Base-by-base conservation (phyloP, 2,113 vertebrate species). In the Odontophorus gujanensis region DNA sequence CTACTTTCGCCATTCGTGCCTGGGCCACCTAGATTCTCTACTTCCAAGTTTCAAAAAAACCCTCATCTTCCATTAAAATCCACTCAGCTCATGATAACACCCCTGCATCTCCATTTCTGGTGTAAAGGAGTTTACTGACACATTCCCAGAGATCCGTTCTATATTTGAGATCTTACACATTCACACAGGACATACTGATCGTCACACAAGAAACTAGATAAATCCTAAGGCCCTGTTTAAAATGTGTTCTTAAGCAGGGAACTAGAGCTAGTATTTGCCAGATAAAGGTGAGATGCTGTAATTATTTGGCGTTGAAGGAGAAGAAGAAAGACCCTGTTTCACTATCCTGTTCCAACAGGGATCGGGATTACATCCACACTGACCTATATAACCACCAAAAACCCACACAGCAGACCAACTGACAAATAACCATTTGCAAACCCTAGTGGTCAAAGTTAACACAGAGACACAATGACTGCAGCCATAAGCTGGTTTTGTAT, bases 401-500 rank as follows among this genome's bases (percentile, higher is more conserved):
- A 4, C 20, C 40, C n/a, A 38, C 0, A 0, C 25, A 51, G 84
- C 71, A 79, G 34, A 51, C 24, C 25, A 43, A 26, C 3, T 42
- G 61, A 36, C 55, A 30, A 68, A n/a, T 55, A 50, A 51, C 18
- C 47, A n/a, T 68, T 21, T 40, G 26, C 76, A 92, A 91, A 55
- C 59, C 19, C 20, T n/a, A 28, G 38, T 58, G 69, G 65, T 30
- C 4, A 57, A 57, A 83, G 74, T 59, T 89, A 92, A 92, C 57
- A 21, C 87, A 81, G 58, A 43, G 9, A 71, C 8, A 57, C 65
- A 71, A 86, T 0, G 9, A 63, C 79, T 93, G 90, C 85, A 63
- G 81, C 20, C 78, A 82, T 57, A 85, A 86, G 94, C 92, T 96
- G 97, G 89, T 93, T 97, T 97, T 97, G 92, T 92, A 94, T 96